Conservation (phyloP, 1,140 invertebrate species). For the Sweltsa coloradensis region DNA sequence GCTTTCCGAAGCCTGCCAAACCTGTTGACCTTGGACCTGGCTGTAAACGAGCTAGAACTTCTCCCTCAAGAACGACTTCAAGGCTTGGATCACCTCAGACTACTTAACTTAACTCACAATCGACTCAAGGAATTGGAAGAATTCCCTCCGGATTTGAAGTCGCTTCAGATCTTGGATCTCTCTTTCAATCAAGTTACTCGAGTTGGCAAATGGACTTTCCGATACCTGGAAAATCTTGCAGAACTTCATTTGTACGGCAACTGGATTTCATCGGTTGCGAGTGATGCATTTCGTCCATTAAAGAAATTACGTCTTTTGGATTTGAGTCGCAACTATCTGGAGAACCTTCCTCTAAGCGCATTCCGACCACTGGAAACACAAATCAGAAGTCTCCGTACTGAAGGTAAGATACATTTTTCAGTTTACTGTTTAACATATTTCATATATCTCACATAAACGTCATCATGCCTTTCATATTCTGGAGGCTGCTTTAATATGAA, state of each 20-base stretch:
- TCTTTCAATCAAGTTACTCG: slow-evolving; percentile 71
- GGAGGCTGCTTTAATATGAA: too few relatives aligned
- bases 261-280: slow-evolving; percentile 63
- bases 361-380: slow-evolving; percentile 67
- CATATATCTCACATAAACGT: too few relatives aligned
- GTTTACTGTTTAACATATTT: too few relatives aligned
- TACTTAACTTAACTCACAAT: slow-evolving; percentile 75
- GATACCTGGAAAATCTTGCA: slow-evolving; percentile 46
- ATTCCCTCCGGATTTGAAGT: slow-evolving; percentile 63
- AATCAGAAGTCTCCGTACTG: slow-evolving; percentile 56
- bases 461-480: too few relatives aligned
- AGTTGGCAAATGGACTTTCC: slow-evolving; percentile 60
- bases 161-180: slow-evolving; percentile 65
- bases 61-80: slow-evolving; percentile 73
- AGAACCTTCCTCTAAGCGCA: slow-evolving; percentile 63
- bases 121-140: slow-evolving; percentile 62
- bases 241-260: slow-evolving; percentile 72
- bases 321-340: slow-evolving; percentile 72
- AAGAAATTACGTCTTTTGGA: slow-evolving; percentile 69
- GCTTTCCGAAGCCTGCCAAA: slow-evolving; percentile 65
- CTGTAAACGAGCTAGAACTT: slow-evolving; percentile 70
- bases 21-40: slow-evolving; percentile 68
- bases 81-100: slow-evolving; percentile 54
- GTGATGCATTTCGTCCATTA: slow-evolving; percentile 65
- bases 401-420: slow-evolving; percentile 47